Evolutionary conservation across 2,113 vertebrate species (phyloP), one percentile per base, ranked within the genome.

Genomic region (Ctenomys sociabilis): DNA sequence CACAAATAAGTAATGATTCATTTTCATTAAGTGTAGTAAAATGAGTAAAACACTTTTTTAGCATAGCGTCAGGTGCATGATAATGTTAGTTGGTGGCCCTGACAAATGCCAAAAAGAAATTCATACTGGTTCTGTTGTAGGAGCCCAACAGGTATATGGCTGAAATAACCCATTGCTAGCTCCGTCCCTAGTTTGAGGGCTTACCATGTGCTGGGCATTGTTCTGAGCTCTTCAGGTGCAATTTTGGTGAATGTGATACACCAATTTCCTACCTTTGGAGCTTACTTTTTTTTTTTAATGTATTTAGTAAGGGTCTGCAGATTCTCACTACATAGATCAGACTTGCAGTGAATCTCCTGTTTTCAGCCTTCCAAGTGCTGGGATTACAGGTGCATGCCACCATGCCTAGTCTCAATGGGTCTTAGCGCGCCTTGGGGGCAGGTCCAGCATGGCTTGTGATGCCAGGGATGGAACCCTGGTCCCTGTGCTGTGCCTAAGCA

Each of bases 221-320:
- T 93, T 84, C 45, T 90, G 93, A 93, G 26, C 66, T 91, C 16
- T 87, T 49, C 3, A 66, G 54, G 54, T 89, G 35, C 49, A 63
- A 52, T 57, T 57, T 57, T 40, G 87, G 13, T 88, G n/a, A 93
- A 37, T 66, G 66, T 85, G 45, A 64, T 37, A 78, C 8, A 85
- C 52, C 59, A 85, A 37, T 78, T 43, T 97, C 17, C 7, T 30
- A 54, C 68, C 45, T 49, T 57, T 90, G 63, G 80, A 75, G 45
- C 35, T 95, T 88, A 19, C 54, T 19, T 57, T 57, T 19, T 52
- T 52, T 57, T 57, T 57, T 57, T 57, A 57, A 17, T 49, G 49
- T 49, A 49, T 49, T 49, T 49, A 49, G 54, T 57, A 57, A 57
- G 16, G 54, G 54, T 57, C 54, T 57, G 19, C 4, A 57, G 54